Conservation (phyloP, 2,797 vertebrate genomes). For the Sylvia borin region DNA sequence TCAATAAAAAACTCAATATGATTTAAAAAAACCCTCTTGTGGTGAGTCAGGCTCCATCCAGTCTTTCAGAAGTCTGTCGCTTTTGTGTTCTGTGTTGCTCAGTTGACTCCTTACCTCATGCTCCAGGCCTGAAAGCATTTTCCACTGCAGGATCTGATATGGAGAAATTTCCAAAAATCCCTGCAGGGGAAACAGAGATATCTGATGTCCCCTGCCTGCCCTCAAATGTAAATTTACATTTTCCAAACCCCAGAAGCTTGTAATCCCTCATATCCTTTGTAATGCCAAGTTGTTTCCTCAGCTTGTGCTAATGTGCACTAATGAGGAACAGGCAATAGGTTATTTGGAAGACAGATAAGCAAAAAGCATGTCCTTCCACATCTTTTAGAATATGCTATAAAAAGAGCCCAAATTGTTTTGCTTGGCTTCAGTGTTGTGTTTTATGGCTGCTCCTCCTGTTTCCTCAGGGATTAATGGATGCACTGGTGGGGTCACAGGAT, state of each 20-base stretch:
- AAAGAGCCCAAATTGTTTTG: background rate
- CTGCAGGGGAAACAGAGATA: constrained; percentile 29
- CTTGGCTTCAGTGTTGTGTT: background rate
- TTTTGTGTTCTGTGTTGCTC: background rate
- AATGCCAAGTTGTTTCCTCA: constrained; percentile 16
- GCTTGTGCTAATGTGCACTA: constrained; percentile 8
- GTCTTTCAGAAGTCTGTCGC: background rate
- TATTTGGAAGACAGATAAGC: constrained; percentile 31
- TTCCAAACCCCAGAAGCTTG: constrained; percentile 5
- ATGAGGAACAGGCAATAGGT: constrained; percentile 23
- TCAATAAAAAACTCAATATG: background rate
- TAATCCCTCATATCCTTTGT: constrained; percentile 25
- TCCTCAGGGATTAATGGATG: background rate
- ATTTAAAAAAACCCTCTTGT: background rate
- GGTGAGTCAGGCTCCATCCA: background rate
- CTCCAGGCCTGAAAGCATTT: constrained; percentile 34
- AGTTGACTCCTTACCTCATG: constrained; percentile 3
- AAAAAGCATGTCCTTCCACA: background rate
- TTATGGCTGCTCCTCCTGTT: background rate
- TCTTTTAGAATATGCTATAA: background rate
- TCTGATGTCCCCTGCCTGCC: constrained; percentile 31
- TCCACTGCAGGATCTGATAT: constrained; percentile 14
- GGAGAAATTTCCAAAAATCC: constrained; percentile 23
- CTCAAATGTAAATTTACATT: constrained; percentile 44
- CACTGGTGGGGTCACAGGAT: background rate